Conservation (phyloP, 2,797 vertebrate species). For the Tapera naevia region DNA sequence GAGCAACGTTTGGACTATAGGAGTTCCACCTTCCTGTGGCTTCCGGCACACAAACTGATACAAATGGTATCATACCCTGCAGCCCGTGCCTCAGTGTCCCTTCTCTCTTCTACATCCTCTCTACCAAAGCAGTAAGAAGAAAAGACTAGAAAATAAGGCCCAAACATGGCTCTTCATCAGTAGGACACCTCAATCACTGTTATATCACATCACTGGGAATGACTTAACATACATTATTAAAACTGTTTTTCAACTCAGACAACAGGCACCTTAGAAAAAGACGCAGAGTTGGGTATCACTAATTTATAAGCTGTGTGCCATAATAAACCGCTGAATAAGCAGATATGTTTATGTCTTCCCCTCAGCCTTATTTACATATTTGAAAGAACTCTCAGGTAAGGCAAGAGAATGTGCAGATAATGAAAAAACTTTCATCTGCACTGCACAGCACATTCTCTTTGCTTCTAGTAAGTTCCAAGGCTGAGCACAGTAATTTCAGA, state of each 20-base stretch:
- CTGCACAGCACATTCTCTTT: not conserved
- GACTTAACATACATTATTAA: not conserved
- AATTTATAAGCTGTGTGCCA: not conserved
- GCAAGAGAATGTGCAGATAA: not conserved
- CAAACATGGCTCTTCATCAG: not conserved
- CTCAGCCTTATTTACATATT: constrained; percentile 1
- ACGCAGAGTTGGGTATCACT: not conserved
- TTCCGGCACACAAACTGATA: not conserved
- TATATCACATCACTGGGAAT: not conserved
- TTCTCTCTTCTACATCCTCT: not conserved
- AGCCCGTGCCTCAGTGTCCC: not conserved
- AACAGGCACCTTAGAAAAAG: constrained; percentile 6
- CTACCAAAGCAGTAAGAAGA: not conserved
- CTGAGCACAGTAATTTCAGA: constrained; percentile 8
- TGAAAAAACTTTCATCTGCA: not conserved
- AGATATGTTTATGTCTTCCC: not conserved
- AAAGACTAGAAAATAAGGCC: not conserved
- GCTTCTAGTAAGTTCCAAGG: not conserved
- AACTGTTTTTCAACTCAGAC: not conserved
- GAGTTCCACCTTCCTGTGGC: not conserved
- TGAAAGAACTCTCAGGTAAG: not conserved
- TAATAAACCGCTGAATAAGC: constrained; percentile 14
- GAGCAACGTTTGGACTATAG: not conserved
- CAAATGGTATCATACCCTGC: not conserved
- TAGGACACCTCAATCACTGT: not conserved